These are phyloP conservation scores for Lithobates pipiens DNA, from an alignment of 2,797 vertebrate species.

Conservation along the genomic window DNA sequence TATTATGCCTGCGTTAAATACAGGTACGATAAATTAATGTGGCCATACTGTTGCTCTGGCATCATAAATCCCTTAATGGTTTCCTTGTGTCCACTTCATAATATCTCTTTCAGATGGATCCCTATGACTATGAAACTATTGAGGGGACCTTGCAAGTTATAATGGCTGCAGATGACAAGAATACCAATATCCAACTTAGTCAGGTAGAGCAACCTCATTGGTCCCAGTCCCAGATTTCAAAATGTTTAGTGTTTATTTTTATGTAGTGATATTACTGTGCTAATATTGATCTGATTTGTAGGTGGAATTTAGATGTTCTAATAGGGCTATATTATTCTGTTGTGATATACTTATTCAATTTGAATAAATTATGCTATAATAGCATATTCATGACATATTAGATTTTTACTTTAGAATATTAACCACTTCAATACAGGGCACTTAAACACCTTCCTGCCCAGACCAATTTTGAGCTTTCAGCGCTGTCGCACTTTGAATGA, in stretches of 20 bases:
- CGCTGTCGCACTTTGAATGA: too few species aligned
- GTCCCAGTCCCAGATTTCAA: too few species aligned
- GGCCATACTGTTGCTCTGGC: neutral
- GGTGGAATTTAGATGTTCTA: neutral
- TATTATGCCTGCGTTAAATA: neutral
- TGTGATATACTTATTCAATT: too few species aligned
- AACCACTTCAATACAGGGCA: too few species aligned
- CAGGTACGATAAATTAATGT: neutral
- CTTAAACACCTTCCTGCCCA: too few species aligned
- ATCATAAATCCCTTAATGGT: neutral
- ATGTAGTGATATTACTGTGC: too few species aligned
- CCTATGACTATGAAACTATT: constrained; percentile 94
- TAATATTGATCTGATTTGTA: too few species aligned
- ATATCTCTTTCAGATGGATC: constrained; percentile 83
- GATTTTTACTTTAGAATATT: too few species aligned
- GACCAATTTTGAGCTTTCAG: too few species aligned
- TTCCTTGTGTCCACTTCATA: neutral
- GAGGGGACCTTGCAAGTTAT: constrained; percentile 89
- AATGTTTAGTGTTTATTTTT: too few species aligned
- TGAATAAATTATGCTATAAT: too few species aligned
- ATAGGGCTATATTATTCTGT: neutral
- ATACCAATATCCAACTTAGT: constrained; percentile 79
- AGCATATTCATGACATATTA: too few species aligned
- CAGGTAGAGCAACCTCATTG: constrained; percentile 77
- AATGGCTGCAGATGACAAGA: constrained; percentile 83